Base-by-base conservation (phyloP, 2,888 invertebrate genomes). In the Torymus texanus region DNA sequence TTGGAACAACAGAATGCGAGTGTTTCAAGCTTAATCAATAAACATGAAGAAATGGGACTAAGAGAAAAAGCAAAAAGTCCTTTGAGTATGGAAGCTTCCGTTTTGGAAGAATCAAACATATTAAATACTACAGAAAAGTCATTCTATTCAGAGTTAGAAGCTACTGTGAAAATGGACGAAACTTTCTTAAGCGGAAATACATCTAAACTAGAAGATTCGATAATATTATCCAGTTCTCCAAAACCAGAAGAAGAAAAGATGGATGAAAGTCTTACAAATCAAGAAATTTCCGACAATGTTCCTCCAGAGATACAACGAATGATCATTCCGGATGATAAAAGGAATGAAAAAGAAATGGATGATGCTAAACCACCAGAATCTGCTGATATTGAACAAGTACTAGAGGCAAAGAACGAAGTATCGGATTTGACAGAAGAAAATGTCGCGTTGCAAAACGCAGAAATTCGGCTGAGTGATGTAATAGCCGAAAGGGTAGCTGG, bases 161-260 rank as follows among this genome's bases (percentile, higher is more conserved):
- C 79, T 21, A 79, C 79, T 0, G 18, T 81, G 3, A 79, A 80
- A 73, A 78, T 82, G 81, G 81, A 79, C 2, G 79, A 79, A 68
- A 75, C 77, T 5, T 79, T 82, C 29, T 79, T 79, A 2, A 13
- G 55, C n/a, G 79, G 72, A 63, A 82, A 82, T 61, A 82, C 81
- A 16, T 79, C 81, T 8, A 66, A 75, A n/a, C 21, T 81, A 2
- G 50, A 63, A 29, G 29, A 24, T 63, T 63, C 24, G 16, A 55
- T 14, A 53, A 16, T 2, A 1, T 51, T 24, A 2, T 61, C 56
- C 12, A 21, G 2, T n/a, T 59, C 74, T 41, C 41, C 8, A 41
- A 41, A 41, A 41, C 41, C 8, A 8, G 41, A 41, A 55, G 72
- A 73, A 29, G 14, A 62, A 62, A 73, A 73, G 24, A 13, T 65